Conservation (phyloP, 1,140 invertebrate genomes). For the Pseudomyrmex flavicornis region DNA sequence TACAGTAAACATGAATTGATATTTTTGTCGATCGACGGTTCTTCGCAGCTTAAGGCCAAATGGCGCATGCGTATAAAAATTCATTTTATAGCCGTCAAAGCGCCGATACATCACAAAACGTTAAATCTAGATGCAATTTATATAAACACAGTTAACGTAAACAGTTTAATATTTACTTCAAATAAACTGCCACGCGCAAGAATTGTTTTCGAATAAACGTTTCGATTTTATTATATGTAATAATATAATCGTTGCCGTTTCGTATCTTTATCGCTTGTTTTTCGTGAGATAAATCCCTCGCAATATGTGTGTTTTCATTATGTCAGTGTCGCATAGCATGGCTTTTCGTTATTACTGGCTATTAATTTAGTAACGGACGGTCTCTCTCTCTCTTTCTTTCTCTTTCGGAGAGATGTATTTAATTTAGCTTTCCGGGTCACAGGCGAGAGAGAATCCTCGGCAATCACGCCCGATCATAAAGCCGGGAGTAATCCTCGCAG, state of each 20-base stretch:
- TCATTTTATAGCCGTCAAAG: constrained; percentile 19
- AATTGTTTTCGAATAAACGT: constrained; percentile 4
- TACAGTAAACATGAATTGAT: not conserved
- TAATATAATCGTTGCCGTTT: not conserved
- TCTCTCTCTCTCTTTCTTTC: constrained; percentile 12
- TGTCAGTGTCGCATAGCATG: not conserved
- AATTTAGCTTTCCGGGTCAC: constrained; percentile 39
- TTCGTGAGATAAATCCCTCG: too few species aligned
- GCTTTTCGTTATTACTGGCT: constrained; percentile 27
- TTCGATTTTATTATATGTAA: not conserved
- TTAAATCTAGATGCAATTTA: constrained; percentile 35
- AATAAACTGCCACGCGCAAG: not conserved
- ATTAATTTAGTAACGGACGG: constrained; percentile 33
- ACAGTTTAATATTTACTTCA: constrained; percentile 1
- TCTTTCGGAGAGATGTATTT: constrained; percentile 28
- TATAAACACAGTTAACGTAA: not conserved
- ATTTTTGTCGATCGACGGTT: constrained; percentile 21
- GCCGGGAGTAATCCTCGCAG: constrained; percentile 69
- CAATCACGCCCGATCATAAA: constrained; percentile 73
- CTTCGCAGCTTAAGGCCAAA: constrained; percentile 19
- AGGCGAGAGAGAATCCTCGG: constrained; percentile 26
- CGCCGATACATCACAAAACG: not conserved
- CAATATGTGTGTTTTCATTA: too few species aligned
- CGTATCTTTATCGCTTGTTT: not conserved
- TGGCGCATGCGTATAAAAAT: not conserved